Conservation (phyloP, 1,140 invertebrate genomes). For the Lerema accius region DNA sequence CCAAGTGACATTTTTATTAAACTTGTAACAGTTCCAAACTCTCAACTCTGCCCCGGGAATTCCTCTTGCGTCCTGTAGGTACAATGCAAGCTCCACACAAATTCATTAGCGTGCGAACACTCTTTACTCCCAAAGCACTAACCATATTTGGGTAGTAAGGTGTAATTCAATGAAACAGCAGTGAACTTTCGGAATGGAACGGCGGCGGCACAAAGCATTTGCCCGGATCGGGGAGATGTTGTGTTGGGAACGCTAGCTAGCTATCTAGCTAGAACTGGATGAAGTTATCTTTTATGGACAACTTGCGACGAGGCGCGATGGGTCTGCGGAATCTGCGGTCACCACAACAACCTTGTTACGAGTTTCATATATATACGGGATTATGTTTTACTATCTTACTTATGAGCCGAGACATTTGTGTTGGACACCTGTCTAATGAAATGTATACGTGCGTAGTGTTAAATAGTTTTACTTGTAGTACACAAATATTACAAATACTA, state of each 20-base stretch:
- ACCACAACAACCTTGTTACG: slow-evolving; percentile 52
- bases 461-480: too few relatives aligned
- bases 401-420: too few relatives aligned
- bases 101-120: slow-evolving; percentile 17
- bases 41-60: background rate
- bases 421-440: too few relatives aligned
- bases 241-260: slow-evolving; percentile 44
- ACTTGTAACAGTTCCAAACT: slow-evolving; percentile 17
- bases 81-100: slow-evolving; percentile 15
- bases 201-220: slow-evolving; percentile 52
- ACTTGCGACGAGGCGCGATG: slow-evolving; percentile 58
- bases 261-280: slow-evolving; percentile 61
- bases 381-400: background rate
- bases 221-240: slow-evolving; percentile 55
- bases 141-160: slow-evolving; percentile 29
- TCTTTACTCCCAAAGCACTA: slow-evolving; percentile 28
- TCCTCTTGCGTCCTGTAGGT: slow-evolving; percentile 1
- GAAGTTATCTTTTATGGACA: slow-evolving; percentile 62
- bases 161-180: slow-evolving; percentile 56
- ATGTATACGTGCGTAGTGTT: too few relatives aligned
- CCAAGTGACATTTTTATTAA: slow-evolving; percentile 4
- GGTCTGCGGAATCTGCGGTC: slow-evolving; percentile 42
- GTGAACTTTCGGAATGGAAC: slow-evolving; percentile 47
- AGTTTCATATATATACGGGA: slow-evolving; percentile 44
- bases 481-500: too few relatives aligned